phyloP scores from a whole-genome alignment of 2,113 vertebrate species.

The Dendropsophus ebraccatus region DNA sequence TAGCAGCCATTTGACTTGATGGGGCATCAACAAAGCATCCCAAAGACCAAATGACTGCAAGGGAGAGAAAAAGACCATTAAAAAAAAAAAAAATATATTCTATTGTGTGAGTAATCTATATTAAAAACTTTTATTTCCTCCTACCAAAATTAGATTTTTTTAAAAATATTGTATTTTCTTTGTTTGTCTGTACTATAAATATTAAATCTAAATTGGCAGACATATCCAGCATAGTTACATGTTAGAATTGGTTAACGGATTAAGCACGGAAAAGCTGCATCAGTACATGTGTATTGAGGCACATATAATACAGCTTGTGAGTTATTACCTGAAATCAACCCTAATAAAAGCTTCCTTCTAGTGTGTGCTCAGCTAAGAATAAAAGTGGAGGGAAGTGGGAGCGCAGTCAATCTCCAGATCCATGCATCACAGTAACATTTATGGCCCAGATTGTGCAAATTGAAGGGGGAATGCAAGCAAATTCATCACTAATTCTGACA shows the following conservation, averaged over 20 bases:
- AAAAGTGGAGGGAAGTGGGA: conserved; percentile 22
- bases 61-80: too few species aligned
- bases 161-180: too few species aligned
- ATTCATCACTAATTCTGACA: conserved; percentile 38
- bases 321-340: conserved; percentile 45
- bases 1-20: too few species aligned
- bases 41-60: too few species aligned
- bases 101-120: too few species aligned
- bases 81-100: too few species aligned
- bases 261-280: not conserved
- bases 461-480: conserved; percentile 27
- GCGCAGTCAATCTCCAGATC: conserved; percentile 33
- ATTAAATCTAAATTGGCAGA: too few species aligned
- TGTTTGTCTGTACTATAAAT: too few species aligned
- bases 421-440: conserved; percentile 44
- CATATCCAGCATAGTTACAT: not conserved
- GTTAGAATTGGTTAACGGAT: not conserved
- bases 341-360: conserved; percentile 46
- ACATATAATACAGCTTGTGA: conserved; percentile 27
- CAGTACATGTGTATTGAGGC: conserved; percentile 20
- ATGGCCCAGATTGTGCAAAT: conserved; percentile 36
- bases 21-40: too few species aligned
- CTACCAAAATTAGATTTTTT: too few species aligned
- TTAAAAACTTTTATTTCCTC: too few species aligned
- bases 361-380: conserved; percentile 30